Evolutionary conservation across 2,797 vertebrate genomes (phyloP).

Genomic region (Momotus momota): DNA sequence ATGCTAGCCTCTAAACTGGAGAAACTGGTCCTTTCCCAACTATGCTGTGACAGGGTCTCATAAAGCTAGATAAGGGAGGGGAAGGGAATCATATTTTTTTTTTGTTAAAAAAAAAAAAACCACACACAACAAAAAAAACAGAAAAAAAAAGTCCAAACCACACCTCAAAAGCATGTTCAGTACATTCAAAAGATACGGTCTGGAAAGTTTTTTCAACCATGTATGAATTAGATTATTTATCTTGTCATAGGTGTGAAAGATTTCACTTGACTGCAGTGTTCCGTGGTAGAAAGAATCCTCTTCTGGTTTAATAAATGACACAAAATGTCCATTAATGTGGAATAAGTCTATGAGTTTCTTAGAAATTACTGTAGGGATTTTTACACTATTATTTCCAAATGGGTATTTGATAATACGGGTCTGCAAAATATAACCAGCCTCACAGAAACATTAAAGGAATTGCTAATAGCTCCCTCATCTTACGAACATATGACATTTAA

Average conservation of each 20-base stretch:
- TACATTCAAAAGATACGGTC: background rate
- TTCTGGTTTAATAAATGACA: background rate
- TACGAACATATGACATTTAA: conserved; percentile 51
- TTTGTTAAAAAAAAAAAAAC: background rate
- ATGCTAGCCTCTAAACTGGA: background rate
- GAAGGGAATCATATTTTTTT: background rate
- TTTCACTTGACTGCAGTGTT: background rate
- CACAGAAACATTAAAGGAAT: conserved; percentile 43
- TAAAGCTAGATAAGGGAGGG: background rate
- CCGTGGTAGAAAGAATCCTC: background rate
- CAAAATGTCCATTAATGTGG: background rate
- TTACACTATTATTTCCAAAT: conserved; percentile 6
- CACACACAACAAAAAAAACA: background rate
- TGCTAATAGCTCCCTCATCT: conserved; percentile 53
- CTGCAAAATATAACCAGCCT: conserved; percentile 22
- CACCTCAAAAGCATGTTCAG: background rate
- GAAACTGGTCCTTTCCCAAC: background rate
- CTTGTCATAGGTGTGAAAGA: background rate
- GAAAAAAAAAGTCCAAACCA: background rate
- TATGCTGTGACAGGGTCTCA: background rate
- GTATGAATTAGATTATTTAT: background rate
- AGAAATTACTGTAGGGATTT: background rate
- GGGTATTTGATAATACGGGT: background rate
- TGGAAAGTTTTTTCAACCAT: background rate
- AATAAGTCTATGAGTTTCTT: background rate